phyloP scores from a whole-genome alignment of 2,888 invertebrate genomes.

The Heliconius sara region DNA sequence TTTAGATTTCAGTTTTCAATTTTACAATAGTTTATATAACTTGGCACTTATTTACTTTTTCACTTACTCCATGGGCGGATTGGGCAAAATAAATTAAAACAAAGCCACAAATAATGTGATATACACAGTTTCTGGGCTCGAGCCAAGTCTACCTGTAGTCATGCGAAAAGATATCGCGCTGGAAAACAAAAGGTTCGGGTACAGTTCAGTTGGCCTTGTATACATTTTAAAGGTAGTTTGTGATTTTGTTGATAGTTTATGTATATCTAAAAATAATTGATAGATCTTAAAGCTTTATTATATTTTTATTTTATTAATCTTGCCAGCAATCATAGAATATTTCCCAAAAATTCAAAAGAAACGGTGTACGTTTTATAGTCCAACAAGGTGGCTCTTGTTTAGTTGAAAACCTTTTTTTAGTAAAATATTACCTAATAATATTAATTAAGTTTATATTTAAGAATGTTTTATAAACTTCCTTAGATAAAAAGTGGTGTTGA shows the following conservation, averaged over 20 bases:
- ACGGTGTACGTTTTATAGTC: too few relatives aligned
- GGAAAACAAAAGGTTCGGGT: slow-evolving; percentile 17
- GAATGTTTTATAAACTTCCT: too few relatives aligned
- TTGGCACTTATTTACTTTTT: slow-evolving; percentile 40
- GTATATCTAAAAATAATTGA: neutral
- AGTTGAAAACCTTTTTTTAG: too few relatives aligned
- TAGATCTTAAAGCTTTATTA: neutral
- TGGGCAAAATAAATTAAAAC: slow-evolving; percentile 43
- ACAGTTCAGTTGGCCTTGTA: neutral
- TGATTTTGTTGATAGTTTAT: neutral
- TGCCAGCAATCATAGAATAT: too few relatives aligned
- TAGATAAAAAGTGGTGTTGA: too few relatives aligned
- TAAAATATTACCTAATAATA: too few relatives aligned
- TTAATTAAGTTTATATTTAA: too few relatives aligned
- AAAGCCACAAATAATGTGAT: slow-evolving; percentile 44
- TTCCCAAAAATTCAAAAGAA: too few relatives aligned
- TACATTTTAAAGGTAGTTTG: neutral
- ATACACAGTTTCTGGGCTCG: slow-evolving; percentile 39
- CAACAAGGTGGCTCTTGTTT: too few relatives aligned
- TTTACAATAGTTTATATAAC: slow-evolving; percentile 15
- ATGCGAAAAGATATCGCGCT: slow-evolving; percentile 28
- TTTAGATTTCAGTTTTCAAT: neutral
- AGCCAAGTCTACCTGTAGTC: slow-evolving; percentile 41
- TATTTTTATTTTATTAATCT: neutral
- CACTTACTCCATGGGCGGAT: slow-evolving; percentile 38